Evolutionary conservation across 2,113 vertebrate species (phyloP).

Genomic region (Plectropomus leopardus): DNA sequence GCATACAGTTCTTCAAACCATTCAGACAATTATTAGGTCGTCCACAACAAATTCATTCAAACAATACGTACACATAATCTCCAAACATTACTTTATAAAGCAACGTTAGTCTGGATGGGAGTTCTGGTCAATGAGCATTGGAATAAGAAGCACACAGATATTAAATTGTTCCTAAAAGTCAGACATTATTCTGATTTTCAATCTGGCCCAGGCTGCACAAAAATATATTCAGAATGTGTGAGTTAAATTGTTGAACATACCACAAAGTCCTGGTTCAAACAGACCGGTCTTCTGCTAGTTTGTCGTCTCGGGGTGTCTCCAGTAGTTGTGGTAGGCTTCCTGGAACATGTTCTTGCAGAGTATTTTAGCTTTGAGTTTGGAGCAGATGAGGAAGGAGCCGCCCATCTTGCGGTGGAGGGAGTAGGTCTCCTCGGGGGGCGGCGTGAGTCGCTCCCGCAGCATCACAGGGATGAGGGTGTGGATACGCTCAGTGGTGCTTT

Average conservation of each 20-base stretch:
- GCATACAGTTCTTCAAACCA: no score
- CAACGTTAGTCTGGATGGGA: constrained; percentile 12
- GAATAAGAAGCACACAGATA: constrained; percentile 17
- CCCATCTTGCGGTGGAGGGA: constrained; percentile 98
- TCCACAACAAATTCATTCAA: constrained; percentile 30
- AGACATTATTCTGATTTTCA: not conserved
- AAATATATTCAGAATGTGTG: constrained; percentile 20
- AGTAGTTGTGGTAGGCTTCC: constrained; percentile 89
- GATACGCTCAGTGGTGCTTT: constrained; percentile 79
- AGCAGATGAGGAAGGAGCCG: constrained; percentile 98
- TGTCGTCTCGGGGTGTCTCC: constrained; percentile 57
- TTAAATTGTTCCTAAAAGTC: not conserved
- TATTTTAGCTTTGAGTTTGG: constrained; percentile 92
- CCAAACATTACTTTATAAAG: constrained; percentile 9
- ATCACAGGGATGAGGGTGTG: constrained; percentile 81
- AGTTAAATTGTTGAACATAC: constrained; percentile 41
- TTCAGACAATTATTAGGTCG: not conserved
- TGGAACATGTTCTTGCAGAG: constrained; percentile 93
- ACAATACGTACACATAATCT: constrained; percentile 14
- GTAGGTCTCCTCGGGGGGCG: constrained; percentile 95
- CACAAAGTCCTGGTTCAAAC: no score
- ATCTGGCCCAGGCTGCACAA: not conserved
- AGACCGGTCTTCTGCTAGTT: constrained; percentile 2
- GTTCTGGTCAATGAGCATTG: not conserved
- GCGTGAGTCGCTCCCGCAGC: constrained; percentile 90